Evolutionary conservation across 2,113 vertebrate genomes (phyloP), one percentile per base, ranked within the genome.

Genomic region (Brevimyrus niger): DNA sequence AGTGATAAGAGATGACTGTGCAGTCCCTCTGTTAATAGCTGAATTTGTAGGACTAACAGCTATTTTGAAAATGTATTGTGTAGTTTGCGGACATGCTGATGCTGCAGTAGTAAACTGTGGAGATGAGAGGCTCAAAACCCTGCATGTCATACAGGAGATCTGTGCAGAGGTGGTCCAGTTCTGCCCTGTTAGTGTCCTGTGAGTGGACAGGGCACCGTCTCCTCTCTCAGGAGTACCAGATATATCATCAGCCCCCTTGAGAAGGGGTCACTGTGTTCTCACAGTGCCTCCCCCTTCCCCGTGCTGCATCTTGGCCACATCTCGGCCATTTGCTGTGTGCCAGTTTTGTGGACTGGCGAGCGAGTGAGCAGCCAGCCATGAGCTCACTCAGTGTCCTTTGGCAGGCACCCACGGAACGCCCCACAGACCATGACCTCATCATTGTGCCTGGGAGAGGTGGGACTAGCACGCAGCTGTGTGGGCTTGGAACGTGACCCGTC

Each of bases 391-490:
- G 90, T 86, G 5, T 91, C 90, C 90, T 55, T 87, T 88, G 58
- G 89, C 90, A 89, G 89, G 89, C 42, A 44, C 65, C 61, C 51
- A 53, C 50, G 10, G 83, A 86, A 83, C 53, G 17, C 27, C 83
- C 21, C 38, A 55, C 46, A 48, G 91, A 42, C 91, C 85, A 92
- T 93, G 92, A 93, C 92, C 90, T 92, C 92, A 93, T 92, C 88
- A 50, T 88, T 91, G 69, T 86, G 90, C 89, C 86, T 73, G 69
- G 69, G 91, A 87, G 89, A 38, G 53, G 58, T 84, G 89, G 87
- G 90, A 85, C 53, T 50, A 83, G 89, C 86, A 83, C 19, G 44
- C 86, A 65, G 38, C 73, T 53, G 69, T 5, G 44, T 7, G 69
- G 11, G 51, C 17, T 15, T 19, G 47, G 46, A 58, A 87, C 44